Evolutionary conservation across 2,113 vertebrate genomes (phyloP).

Genomic region (Picathartes gymnocephalus): DNA sequence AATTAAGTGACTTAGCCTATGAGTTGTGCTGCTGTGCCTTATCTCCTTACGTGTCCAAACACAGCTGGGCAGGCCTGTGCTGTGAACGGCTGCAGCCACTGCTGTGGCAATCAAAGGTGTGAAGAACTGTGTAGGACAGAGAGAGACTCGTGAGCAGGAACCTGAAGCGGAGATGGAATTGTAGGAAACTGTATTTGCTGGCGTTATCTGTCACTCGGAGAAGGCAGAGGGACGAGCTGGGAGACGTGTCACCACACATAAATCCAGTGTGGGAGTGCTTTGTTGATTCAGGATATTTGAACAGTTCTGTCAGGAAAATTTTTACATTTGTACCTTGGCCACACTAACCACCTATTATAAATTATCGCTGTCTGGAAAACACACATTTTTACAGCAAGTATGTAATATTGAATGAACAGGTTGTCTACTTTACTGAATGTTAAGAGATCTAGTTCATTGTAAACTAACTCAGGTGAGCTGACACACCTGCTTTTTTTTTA

Average conservation of each 20-base stretch:
- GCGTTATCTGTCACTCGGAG: background rate
- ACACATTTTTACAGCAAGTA: background rate
- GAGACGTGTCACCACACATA: background rate
- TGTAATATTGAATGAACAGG: background rate
- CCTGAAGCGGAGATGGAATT: background rate
- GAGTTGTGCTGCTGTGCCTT: background rate
- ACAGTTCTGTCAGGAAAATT: background rate
- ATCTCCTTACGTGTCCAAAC: background rate
- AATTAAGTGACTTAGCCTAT: background rate
- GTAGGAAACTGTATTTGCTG: background rate
- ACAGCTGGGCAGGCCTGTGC: slow-evolving; percentile 4
- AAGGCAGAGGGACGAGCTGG: background rate
- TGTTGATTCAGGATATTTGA: slow-evolving; percentile 3
- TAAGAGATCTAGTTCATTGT: background rate
- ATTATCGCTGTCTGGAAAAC: background rate
- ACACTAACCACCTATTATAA: background rate
- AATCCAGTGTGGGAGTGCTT: background rate
- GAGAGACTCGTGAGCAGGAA: background rate
- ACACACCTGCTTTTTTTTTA: background rate
- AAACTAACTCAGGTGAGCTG: background rate
- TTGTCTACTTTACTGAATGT: background rate
- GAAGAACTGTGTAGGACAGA: background rate
- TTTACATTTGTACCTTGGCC: background rate
- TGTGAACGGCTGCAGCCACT: background rate
- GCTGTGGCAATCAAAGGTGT: slow-evolving; percentile 1